A percentile compares a stretch with the other conserved stretches of the same genome.
These are phyloP conservation scores for Volucella bombylans DNA, from an alignment of 2,888 invertebrate species.

Conservation along the genomic window DNA sequence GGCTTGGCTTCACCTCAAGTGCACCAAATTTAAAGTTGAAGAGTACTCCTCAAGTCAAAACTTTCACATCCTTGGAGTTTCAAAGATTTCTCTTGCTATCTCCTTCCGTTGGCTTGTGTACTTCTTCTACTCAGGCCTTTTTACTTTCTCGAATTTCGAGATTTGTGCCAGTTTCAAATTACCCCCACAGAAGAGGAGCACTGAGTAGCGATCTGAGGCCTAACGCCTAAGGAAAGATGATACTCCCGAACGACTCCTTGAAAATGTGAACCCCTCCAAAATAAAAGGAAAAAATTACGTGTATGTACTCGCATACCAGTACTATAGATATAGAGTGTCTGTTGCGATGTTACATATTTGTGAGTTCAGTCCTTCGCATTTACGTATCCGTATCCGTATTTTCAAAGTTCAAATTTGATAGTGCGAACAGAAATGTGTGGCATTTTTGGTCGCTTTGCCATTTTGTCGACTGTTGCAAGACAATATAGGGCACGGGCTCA, in stretches of 20 bases:
- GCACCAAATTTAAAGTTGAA: conserved; percentile 72
- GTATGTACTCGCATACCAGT: neutral
- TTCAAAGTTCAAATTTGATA: conserved; percentile 30
- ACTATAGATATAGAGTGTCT: neutral
- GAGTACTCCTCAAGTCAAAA: conserved; percentile 40
- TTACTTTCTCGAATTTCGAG: conserved; percentile 47
- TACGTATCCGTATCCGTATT: neutral
- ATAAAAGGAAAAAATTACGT: conserved; percentile 13
- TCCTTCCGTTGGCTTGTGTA: neutral
- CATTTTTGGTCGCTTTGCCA: conserved; percentile 30
- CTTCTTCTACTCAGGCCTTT: conserved; percentile 53
- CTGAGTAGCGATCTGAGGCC: conserved; percentile 54
- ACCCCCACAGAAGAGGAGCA: conserved; percentile 36
- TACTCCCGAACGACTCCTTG: conserved; percentile 37
- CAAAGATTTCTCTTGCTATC: conserved; percentile 51
- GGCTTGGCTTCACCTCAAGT: conserved; percentile 72
- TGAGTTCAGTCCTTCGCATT: conserved; percentile 19
- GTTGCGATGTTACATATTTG: neutral
- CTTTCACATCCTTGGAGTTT: conserved; percentile 62
- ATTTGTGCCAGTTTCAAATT: conserved; percentile 66
- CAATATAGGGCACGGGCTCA: conserved; percentile 24
- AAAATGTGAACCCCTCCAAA: conserved; percentile 43
- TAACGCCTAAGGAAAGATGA: conserved; percentile 41
- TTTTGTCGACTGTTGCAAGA: conserved; percentile 1
- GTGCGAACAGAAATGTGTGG: conserved; percentile 47